These are phyloP conservation scores for Tenualosa ilisha DNA, from an alignment of 2,797 vertebrate species.

Conservation along the genomic window DNA sequence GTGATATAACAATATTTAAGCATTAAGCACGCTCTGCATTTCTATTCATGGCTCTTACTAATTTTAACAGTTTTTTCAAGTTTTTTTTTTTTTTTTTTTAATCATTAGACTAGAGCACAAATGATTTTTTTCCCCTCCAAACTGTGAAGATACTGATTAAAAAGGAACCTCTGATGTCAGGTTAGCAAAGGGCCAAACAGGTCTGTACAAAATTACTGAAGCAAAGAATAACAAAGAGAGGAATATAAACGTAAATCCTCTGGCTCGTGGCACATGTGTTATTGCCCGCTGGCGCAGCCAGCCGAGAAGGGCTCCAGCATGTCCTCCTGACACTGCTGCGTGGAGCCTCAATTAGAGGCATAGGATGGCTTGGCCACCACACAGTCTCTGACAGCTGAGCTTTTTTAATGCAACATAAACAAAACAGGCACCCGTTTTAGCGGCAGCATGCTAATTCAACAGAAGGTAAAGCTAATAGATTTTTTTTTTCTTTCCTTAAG, in stretches of 20 bases:
- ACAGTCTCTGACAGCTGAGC: conserved; percentile 12
- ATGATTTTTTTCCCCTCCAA: no score
- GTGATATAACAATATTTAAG: not conserved
- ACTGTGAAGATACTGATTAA: not conserved
- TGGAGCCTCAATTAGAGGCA: not conserved
- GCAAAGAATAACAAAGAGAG: conserved; percentile 4
- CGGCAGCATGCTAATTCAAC: not conserved
- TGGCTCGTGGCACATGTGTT: not conserved
- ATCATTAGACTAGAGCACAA: no score
- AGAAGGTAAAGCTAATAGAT: conserved; percentile 1
- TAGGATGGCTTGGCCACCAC: not conserved
- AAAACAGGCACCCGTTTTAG: conserved; percentile 19
- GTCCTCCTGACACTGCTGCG: not conserved
- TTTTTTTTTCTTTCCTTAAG: conserved; percentile 27
- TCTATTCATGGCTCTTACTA: not conserved
- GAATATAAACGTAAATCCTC: conserved; percentile 5
- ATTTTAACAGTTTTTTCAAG: not conserved
- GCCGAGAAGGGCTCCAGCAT: conserved; percentile 17
- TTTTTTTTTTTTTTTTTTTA: no score
- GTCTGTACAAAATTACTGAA: not conserved
- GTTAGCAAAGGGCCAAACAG: not conserved
- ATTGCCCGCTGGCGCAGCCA: not conserved
- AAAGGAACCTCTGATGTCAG: not conserved
- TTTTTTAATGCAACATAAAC: conserved; percentile 25
- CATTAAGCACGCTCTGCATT: not conserved